Conservation (phyloP, 2,113 vertebrate species). For the Pao palembangensis region DNA sequence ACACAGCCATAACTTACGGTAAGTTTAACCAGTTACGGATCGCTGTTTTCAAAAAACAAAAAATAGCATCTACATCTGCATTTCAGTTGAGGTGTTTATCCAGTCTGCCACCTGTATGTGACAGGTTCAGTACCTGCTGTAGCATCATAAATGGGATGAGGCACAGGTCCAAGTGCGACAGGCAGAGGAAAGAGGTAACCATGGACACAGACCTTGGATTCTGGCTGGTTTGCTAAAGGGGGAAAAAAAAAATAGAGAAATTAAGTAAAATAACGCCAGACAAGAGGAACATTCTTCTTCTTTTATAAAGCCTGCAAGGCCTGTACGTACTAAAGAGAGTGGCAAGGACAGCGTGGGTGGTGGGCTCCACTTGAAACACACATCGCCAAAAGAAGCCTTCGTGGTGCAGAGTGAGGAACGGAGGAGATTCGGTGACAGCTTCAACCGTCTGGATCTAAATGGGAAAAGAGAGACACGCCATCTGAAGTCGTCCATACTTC, state of each 20-base stretch:
- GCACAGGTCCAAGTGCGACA: constrained; percentile 77
- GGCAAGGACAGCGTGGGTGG: constrained; percentile 72
- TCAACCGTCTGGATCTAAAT: constrained; percentile 25
- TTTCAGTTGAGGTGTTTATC: background rate
- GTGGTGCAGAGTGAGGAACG: constrained; percentile 77
- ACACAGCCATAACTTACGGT: constrained; percentile 13
- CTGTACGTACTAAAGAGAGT: constrained; percentile 79
- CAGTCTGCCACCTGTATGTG: background rate
- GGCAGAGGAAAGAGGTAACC: constrained; percentile 89
- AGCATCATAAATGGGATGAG: constrained; percentile 81
- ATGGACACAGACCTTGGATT: constrained; percentile 80
- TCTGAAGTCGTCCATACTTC: too few species aligned
- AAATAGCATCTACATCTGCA: too few species aligned
- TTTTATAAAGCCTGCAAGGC: constrained; percentile 12
- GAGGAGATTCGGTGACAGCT: constrained; percentile 8
- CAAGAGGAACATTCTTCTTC: constrained; percentile 1
- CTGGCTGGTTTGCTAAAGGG: constrained; percentile 79
- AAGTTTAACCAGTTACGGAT: background rate
- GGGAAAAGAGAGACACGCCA: background rate
- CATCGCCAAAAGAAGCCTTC: constrained; percentile 89
- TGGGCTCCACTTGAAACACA: constrained; percentile 76
- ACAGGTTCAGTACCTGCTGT: constrained; percentile 75
- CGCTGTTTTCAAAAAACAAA: too few species aligned
- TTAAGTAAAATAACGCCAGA: background rate
- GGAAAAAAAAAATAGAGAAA: background rate